Evolutionary conservation across 2,797 vertebrate species (phyloP).

Genomic region (Chelonia mydas): DNA sequence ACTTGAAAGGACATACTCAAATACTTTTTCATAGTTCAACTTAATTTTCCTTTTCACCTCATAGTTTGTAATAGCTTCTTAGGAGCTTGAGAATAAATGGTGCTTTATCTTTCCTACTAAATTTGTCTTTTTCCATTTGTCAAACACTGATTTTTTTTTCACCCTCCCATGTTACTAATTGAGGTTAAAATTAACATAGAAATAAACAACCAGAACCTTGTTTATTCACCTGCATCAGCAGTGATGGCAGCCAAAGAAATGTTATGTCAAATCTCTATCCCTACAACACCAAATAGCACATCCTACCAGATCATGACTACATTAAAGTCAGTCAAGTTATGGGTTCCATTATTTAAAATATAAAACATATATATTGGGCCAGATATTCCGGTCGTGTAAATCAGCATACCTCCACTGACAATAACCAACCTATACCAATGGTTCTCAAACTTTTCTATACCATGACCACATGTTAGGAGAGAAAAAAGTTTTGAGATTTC

Average conservation of each 20-base stretch:
- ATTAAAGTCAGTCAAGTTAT: conserved; percentile 42
- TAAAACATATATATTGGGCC: not conserved
- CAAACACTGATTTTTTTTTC: conserved; percentile 60
- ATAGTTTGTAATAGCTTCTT: conserved; percentile 18
- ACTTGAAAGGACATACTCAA: conserved; percentile 2
- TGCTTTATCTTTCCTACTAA: conserved; percentile 44
- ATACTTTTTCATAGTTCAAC: conserved; percentile 27
- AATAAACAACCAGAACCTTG: conserved; percentile 59
- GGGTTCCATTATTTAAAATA: conserved; percentile 29
- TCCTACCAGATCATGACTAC: not conserved
- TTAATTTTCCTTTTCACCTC: conserved; percentile 36
- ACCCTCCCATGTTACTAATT: conserved; percentile 66
- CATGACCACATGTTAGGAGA: not conserved
- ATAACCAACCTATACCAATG: not conserved
- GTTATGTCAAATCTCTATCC: conserved; percentile 53
- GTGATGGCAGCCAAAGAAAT: conserved; percentile 63
- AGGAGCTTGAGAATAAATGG: conserved; percentile 44
- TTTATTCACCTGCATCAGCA: conserved; percentile 58
- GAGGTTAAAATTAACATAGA: conserved; percentile 68
- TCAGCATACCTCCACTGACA: not conserved
- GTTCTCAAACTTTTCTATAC: not conserved
- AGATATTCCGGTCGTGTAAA: not conserved
- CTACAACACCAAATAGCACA: not conserved
- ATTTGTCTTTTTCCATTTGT: conserved; percentile 53
- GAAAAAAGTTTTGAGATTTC: not conserved